Base-by-base conservation (phyloP, 2,113 vertebrate genomes). In the Holacanthus passer region DNA sequence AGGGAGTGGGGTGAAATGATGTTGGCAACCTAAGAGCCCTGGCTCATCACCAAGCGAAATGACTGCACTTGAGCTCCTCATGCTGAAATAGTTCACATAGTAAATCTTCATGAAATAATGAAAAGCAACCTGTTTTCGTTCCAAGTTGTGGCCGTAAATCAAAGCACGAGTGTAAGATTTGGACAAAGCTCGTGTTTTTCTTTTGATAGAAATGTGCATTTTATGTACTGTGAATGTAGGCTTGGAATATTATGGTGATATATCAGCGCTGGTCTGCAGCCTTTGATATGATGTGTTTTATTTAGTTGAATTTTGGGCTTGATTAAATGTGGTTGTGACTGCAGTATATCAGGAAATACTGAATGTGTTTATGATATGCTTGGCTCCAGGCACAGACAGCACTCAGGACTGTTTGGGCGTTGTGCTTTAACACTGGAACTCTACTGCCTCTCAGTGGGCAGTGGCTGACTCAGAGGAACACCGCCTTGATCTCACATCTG, bases 381-480 rank as follows among this genome's bases (percentile, higher is more conserved):
- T 76, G 86, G 76, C 79, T 76, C n/a, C 52, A 53, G n/a, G 43
- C 32, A 7, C 32, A 79, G 62, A 22, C 60, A 37, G 67, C 67
- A 22, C 43, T 50, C 12, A 22, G 59, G 59, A 48, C 0, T 41
- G 1, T 41, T 35, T 68, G 52, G 35, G 47, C 17, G 78, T 4
- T 47, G 73, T 35, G 73, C 17, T 73, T n/a, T 2, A 84, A 83
- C n/a, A 68, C 62, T 89, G 80, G 82, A 86, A 59, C 90, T 92
- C 89, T 94, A 82, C 91, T 90, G 92, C 93, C 93, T 76, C 85
- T 87, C 79, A 65, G 88, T 93, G 94, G 93, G 59, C 55, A 73
- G 39, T 6, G 52, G 1, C 17, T 27, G 66, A 80, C n/a, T 78
- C 64, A 70, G 69, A 79, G 50, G n/a, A 47, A 31, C 16, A 50